Base-by-base conservation (phyloP, 2,888 invertebrate genomes). In the Dasysyrphus albostriatus region DNA sequence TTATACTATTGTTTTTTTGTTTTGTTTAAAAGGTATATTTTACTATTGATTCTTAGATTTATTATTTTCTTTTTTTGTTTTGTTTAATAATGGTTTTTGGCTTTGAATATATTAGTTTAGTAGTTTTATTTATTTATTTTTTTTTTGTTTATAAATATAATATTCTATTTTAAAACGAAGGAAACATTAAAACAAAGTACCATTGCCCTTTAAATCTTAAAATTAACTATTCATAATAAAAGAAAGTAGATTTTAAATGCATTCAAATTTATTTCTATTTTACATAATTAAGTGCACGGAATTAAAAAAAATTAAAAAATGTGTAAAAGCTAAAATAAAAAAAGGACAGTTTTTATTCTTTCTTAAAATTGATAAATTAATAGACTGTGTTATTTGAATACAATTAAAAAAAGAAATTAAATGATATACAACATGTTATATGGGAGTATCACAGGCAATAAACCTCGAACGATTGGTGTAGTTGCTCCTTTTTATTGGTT, bases 11-110 rank as follows among this genome's bases (percentile, higher is more conserved):
- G 24, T 24, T 24, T 24, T 24, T 24, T 47, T 70, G n/a, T 58
- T 73, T 70, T 32, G 14, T 58, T 69, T 39, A 16, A 16, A 63
- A 42, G 72, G 81, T 84, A 84, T 84, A 84, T 85, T 85, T 85
- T 72, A 74, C 85, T 85, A 85, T 85, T 85, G 85, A 63, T 81
- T 81, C 39, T 63, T 81, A 59, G 37, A 69, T 61, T 54, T 69
- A 61, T 70, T 47, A 54, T 32, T 54, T 51, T 29, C 10, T 6
- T 37, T 9, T 42, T 47, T 63, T 12, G 59, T 72, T 54, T 59
- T 73, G 16, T 72, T 56, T 69, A 81, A 67, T 34, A 34, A 49
- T 65, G 67, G 44, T 81, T 81, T 84, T 84, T 84, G 84, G 84
- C 81, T 76, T 85, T 82, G 85, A 74, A 70, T 82, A 81, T 81